Evolutionary conservation across 2,888 invertebrate species (phyloP).

Genomic region (Sesia bembeciformis): DNA sequence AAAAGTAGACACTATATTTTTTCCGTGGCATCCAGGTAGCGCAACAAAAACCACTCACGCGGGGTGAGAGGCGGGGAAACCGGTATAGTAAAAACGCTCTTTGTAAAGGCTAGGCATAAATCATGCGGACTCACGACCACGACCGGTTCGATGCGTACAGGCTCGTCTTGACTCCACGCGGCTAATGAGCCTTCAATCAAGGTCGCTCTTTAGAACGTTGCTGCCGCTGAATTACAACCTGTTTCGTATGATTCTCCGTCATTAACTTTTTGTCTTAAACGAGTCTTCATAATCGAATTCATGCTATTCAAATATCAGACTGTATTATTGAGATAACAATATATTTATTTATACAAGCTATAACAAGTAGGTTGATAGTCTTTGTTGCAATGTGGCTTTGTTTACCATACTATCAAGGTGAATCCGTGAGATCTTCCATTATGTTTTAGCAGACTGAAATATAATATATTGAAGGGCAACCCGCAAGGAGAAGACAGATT

Average conservation of each 20-base stretch:
- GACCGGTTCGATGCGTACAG: conserved; percentile 46
- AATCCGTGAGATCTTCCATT: too few relatives aligned
- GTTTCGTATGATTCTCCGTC: conserved; percentile 14
- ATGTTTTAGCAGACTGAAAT: neutral
- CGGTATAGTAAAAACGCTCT: conserved; percentile 51
- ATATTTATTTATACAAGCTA: too few relatives aligned
- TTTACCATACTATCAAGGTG: too few relatives aligned
- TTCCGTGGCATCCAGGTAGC: conserved; percentile 61
- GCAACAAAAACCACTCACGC: conserved; percentile 46
- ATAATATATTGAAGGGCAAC: too few relatives aligned
- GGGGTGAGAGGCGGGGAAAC: conserved; percentile 41
- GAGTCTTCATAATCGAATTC: too few relatives aligned
- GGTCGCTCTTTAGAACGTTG: conserved; percentile 41
- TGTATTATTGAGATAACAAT: too few relatives aligned
- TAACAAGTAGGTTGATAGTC: too few relatives aligned
- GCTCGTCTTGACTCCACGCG: conserved; percentile 32
- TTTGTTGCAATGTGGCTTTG: too few relatives aligned
- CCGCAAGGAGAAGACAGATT: neutral
- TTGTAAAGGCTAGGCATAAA: conserved; percentile 61
- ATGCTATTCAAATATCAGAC: too few relatives aligned
- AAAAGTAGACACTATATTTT: conserved; percentile 60
- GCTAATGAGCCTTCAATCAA: conserved; percentile 71
- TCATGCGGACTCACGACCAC: conserved; percentile 62
- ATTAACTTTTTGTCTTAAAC: too few relatives aligned
- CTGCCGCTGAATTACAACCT: conserved; percentile 37